Base-by-base conservation (phyloP, 2,797 vertebrate species). In the Coregonus suidteri region DNA sequence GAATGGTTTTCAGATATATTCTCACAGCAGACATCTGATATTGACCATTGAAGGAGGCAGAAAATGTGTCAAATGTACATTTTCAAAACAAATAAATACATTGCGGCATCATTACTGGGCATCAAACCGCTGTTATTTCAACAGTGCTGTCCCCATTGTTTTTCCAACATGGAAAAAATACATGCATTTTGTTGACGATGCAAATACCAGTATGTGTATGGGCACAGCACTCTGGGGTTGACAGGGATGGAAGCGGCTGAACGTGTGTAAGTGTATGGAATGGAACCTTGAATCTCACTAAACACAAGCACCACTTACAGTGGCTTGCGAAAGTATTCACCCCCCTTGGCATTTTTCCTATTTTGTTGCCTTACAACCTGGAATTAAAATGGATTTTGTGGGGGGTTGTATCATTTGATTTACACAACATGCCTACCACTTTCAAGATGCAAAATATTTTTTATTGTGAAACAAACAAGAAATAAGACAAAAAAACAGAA, bases 181-280 rank as follows among this genome's bases (percentile, higher is more conserved):
- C 67, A 70, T 69, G 62, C 15, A 65, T 83, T 79, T 82, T 85
- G 84, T 81, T 84, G 81, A 86, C 86, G 86, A 87, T 88, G 90
- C 86, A 87, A 79, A 88, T 85, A 82, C 87, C 87, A 89, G 84
- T 62, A 16, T 70, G 15, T 64, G 71, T 47, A 47, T 47, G 71
- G 54, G 54, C 16, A 73, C 53, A 56, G 53, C 16, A n/a, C 47
- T 71, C 65, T 25, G 66, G 16, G 11, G 15, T 53, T 30, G 64
- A 54, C 59, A 52, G 41, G 4, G 52, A 15, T 30, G 51, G 6
- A 66, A 6, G 56, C 47, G 75, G 64, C 34, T 25, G 47, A 75
- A n/a, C 9, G 18, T 35, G 51, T 53, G 67, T 47, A 47, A 1
- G 41, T 47, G 41, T 47, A 52, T 72, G 25, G 30, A 15, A 34